Conservation (phyloP, 92 coral and sea anemone genomes). For the Chrysogorgia sp. region DNA sequence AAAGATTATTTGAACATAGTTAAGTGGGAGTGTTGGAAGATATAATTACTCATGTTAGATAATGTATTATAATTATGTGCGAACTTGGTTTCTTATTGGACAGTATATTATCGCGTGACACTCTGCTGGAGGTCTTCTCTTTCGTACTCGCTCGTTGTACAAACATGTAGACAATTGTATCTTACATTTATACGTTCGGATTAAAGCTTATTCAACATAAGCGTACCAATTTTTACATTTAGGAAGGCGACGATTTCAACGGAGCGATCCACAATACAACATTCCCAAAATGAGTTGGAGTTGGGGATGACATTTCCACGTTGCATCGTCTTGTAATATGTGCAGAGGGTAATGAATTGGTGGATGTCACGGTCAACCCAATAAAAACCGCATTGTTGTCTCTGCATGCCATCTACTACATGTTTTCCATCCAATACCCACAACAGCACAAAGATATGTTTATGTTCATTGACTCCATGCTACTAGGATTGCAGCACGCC, state of each 20-base stretch:
- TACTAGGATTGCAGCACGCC: too few species aligned
- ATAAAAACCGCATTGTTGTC: background rate
- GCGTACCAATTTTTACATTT: background rate
- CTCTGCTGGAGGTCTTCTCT: too few species aligned
- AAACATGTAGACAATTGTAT: too few species aligned
- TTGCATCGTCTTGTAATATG: background rate
- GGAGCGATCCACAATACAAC: background rate
- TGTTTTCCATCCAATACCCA: background rate
- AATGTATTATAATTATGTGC: too few species aligned
- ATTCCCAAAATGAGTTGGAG: background rate
- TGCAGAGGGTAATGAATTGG: conserved; percentile 9
- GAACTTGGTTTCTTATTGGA: too few species aligned
- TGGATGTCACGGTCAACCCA: background rate
- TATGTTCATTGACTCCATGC: background rate
- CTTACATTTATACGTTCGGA: too few species aligned
- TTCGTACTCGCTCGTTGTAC: too few species aligned
- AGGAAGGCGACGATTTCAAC: conserved; percentile 24
- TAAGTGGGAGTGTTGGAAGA: too few species aligned
- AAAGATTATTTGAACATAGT: too few species aligned
- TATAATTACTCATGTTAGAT: too few species aligned
- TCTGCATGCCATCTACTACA: background rate
- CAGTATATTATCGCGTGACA: too few species aligned
- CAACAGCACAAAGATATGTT: background rate
- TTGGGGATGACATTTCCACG: background rate
- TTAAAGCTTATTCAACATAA: too few species aligned